A percentile compares a stretch with the other conserved stretches of the same genome.
Conservation (phyloP, 2,797 vertebrate species). For the Chelonia mydas region DNA sequence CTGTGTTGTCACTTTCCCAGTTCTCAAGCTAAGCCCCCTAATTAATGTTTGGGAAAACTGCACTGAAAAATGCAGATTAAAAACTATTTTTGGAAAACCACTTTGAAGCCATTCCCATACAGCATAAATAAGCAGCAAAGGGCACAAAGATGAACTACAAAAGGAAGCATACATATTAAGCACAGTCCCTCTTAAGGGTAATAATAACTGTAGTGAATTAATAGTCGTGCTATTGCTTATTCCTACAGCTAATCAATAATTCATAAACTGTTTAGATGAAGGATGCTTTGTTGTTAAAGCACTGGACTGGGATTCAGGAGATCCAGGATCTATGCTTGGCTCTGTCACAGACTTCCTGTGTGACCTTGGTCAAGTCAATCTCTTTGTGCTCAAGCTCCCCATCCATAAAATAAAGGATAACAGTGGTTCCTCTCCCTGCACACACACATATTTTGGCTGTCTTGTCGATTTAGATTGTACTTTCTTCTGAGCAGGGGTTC, state of each 20-base stretch:
- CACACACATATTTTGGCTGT: too few relatives aligned
- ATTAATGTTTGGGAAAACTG: neutral
- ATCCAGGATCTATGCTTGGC: neutral
- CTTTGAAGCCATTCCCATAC: slow-evolving; percentile 21
- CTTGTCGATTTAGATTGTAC: neutral
- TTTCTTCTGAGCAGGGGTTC: neutral
- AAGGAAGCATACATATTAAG: neutral
- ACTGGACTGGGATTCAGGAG: neutral
- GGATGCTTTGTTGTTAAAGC: neutral
- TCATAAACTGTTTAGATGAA: neutral
- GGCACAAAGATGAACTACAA: neutral
- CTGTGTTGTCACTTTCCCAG: slow-evolving; percentile 17
- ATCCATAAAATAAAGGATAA: neutral
- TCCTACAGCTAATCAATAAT: neutral
- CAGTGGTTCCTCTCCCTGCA: too few relatives aligned
- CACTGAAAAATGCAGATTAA: slow-evolving; percentile 17
- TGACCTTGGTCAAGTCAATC: neutral
- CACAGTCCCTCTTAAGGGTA: rapidly evolving
- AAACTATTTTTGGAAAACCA: slow-evolving; percentile 30
- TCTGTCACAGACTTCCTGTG: neutral
- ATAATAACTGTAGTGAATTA: neutral
- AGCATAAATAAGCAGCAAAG: neutral
- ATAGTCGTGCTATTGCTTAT: neutral
- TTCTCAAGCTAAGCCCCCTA: neutral
- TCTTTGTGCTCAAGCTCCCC: neutral